phyloP scores from a whole-genome alignment of 2,888 invertebrate genomes.

The Amblyteles armatorius region DNA sequence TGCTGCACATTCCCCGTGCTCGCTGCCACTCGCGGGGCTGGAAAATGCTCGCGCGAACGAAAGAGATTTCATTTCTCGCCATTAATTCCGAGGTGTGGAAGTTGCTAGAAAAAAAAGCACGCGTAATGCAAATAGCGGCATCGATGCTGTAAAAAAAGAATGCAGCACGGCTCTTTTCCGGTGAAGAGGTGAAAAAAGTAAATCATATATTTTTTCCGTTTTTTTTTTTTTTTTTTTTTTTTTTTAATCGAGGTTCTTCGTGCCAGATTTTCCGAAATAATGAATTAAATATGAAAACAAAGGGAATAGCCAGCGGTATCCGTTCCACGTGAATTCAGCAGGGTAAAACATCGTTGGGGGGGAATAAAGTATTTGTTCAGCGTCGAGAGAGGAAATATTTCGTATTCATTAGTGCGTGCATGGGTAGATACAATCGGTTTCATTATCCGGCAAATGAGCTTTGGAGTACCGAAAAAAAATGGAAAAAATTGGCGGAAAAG shows the following conservation, averaged over 20 bases:
- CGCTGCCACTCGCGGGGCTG: constrained; percentile 21
- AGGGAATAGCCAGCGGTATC: not conserved
- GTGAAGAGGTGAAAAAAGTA: not conserved
- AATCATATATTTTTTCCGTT: not conserved
- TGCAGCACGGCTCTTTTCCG: not conserved
- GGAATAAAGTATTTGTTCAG: constrained; percentile 27
- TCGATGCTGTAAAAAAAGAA: too few species aligned
- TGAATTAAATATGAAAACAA: not conserved
- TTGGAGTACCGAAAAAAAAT: constrained; percentile 3
- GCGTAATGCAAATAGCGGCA: too few species aligned
- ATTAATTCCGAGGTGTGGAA: not conserved
- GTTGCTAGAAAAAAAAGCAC: too few species aligned
- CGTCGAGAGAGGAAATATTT: not conserved
- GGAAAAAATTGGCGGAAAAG: not conserved
- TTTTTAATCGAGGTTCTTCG: not conserved
- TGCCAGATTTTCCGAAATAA: not conserved
- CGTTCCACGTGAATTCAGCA: not conserved
- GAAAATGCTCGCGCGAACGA: not conserved
- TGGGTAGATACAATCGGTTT: constrained; percentile 4
- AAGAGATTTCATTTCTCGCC: constrained; percentile 19
- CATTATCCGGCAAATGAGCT: constrained; percentile 23
- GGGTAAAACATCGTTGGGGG: not conserved
- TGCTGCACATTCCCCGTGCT: constrained; percentile 12
- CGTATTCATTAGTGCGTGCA: not conserved
- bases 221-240: not conserved